phyloP scores from a whole-genome alignment of 92 coral and sea anemone species.

The Zoanthus sansibaricus region DNA sequence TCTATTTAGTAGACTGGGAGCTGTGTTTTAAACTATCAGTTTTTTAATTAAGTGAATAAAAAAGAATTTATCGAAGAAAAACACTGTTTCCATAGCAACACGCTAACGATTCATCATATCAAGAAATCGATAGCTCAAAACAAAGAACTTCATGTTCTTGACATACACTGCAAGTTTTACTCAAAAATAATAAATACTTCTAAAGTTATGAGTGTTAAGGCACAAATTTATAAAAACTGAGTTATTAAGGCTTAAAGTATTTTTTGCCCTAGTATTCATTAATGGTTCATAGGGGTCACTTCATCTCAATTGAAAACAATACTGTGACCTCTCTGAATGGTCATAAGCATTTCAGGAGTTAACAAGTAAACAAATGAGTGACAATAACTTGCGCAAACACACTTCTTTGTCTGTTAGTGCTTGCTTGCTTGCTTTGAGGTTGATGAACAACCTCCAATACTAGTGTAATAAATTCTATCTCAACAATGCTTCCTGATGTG shows the following conservation, averaged over 20 bases:
- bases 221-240: constrained; percentile 1
- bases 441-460: too few relatives aligned
- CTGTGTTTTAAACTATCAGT: constrained; percentile 17
- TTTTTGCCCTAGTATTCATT: constrained; percentile 18
- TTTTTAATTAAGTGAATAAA: constrained; percentile 16
- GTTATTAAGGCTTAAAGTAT: constrained; percentile 33
- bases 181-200: too few relatives aligned
- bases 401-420: not conserved
- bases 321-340: constrained; percentile 15
- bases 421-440: too few relatives aligned
- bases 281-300: not conserved
- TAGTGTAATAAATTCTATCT: not conserved
- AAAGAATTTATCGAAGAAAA: constrained; percentile 21
- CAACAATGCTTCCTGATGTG: constrained; percentile 4
- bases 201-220: not conserved
- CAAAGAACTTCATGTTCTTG: constrained; percentile 32
- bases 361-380: constrained; percentile 29
- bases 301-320: not conserved
- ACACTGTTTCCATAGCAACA: constrained; percentile 27
- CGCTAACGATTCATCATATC: not conserved
- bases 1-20: not conserved
- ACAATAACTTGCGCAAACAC: not conserved
- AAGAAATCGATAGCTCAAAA: constrained; percentile 19
- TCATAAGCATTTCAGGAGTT: constrained; percentile 11
- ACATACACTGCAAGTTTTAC: too few relatives aligned